Conservation (phyloP, 2,888 invertebrate species). For the Drepanosiphum platanoidis region DNA sequence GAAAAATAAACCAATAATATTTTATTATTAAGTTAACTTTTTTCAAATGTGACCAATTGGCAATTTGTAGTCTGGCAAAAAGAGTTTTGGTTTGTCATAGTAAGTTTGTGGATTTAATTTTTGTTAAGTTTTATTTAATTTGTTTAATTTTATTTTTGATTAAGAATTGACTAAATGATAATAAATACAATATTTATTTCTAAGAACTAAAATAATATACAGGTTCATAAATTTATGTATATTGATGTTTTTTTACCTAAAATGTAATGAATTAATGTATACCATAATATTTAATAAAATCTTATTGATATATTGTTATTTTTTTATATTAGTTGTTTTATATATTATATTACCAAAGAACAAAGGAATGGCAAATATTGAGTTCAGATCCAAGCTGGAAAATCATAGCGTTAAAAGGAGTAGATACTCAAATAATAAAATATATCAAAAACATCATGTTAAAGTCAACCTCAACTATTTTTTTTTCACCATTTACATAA, state of each 20-base stretch:
- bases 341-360: too few species aligned
- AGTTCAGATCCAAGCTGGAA: too few species aligned
- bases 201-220: too few species aligned
- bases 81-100: not conserved
- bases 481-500: too few species aligned
- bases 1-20: slow-evolving; percentile 39
- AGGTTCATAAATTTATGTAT: not conserved
- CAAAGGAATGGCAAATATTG: too few species aligned
- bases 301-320: too few species aligned
- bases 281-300: not conserved
- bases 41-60: not conserved
- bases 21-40: not conserved
- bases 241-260: not conserved
- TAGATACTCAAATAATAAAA: too few species aligned
- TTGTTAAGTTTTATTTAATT: not conserved
- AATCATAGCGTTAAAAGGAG: too few species aligned
- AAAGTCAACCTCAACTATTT: too few species aligned
- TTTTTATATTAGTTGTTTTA: too few species aligned
- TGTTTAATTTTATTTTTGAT: not conserved
- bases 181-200: too few species aligned
- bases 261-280: not conserved
- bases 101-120: not conserved
- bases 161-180: not conserved
- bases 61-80: not conserved
- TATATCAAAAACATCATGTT: too few species aligned